A percentile compares a stretch with the other conserved stretches of the same genome.
These are phyloP conservation scores for Brachionus sp. DNA, from an alignment of 1,140 invertebrate species.

Conservation along the genomic window DNA sequence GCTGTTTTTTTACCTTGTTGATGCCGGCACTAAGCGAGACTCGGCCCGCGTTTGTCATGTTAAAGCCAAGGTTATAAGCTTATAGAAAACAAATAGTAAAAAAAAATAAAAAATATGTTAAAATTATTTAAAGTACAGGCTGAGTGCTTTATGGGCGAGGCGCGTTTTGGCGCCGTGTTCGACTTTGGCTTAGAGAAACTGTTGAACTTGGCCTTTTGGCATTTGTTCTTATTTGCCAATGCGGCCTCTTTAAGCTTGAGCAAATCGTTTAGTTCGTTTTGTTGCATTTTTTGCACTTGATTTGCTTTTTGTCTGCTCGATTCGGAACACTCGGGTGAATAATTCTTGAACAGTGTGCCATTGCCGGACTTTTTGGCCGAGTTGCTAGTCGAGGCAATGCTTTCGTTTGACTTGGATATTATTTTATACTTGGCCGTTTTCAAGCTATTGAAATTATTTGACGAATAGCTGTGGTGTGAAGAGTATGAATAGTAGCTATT, in stretches of 20 bases:
- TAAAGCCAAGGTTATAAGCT: slow-evolving; percentile 39
- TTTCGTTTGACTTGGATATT: slow-evolving; percentile 34
- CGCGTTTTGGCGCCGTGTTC: not conserved
- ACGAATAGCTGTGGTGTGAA: not conserved
- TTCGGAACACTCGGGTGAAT: not conserved
- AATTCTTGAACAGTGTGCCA: slow-evolving; percentile 10
- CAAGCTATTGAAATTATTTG: slow-evolving; percentile 8
- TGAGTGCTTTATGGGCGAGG: slow-evolving; percentile 17
- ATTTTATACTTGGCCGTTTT: slow-evolving; percentile 11
- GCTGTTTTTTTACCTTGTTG: slow-evolving; percentile 27
- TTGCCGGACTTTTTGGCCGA: slow-evolving; percentile 2
- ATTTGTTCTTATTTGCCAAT: not conserved
- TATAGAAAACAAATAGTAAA: slow-evolving; percentile 2
- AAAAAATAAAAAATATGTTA: not conserved
- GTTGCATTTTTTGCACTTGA: slow-evolving; percentile 9
- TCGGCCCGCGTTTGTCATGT: slow-evolving; percentile 24
- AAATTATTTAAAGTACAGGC: slow-evolving; percentile 12
- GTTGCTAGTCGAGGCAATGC: not conserved
- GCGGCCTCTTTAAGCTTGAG: slow-evolving; percentile 11
- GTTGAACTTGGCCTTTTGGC: not conserved
- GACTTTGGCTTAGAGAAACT: not conserved
- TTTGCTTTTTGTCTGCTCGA: not conserved
- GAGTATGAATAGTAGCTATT: not conserved
- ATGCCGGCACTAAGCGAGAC: not conserved
- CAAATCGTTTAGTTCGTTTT: slow-evolving; percentile 22